Base-by-base conservation (phyloP, 2,888 invertebrate genomes). In the Panopea generosa region DNA sequence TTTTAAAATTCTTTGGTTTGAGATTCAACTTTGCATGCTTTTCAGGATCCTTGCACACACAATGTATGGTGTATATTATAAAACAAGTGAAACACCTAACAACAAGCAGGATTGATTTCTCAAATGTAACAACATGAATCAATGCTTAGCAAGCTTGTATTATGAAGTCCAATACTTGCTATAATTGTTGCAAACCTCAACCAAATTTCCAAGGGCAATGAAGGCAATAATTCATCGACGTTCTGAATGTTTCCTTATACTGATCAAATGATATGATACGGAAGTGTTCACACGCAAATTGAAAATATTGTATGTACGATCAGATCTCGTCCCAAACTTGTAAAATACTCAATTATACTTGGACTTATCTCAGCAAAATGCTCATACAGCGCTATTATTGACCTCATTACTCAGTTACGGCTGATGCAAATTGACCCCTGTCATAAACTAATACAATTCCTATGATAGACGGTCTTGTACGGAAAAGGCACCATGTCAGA, bases 301-400 rank as follows among this genome's bases (percentile, higher is more conserved):
- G 62, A 70, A 69, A 70, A 70, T 70, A 38, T 62, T 62, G 55
- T 33, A 62, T 62, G 62, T 62, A 70, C 26, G 47, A 53, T 62
- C 49, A 33, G 55, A 27, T 56, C 45, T 38, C 45, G 20, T 55
- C 24, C 69, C 69, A 70, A 70, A 56, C 62, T 62, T 70, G 62
- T 70, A 70, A 70, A 70, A 70, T 69, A 62, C 69, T 56, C 69
- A 70, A 70, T 70, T 70, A 70, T 40, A 40, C 9, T n/a, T n/a
- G 47, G 47, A 45, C 57, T 20, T 38, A 18, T 67, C 59, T 52
- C 53, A 24, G 33, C 20, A 55, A 45, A 69, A 69, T 20, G 69
- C 20, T 53, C 69, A 69, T 43, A 69, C 69, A 53, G 33, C 33
- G 69, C 55, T 61, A 55, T 59, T 71, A 65, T 53, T 43, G 45